Percentiles rank a stretch among this genome's conserved stretches.
These are phyloP conservation scores for Engystomops pustulosus DNA, from an alignment of 2,113 vertebrate species.

Conservation along the genomic window DNA sequence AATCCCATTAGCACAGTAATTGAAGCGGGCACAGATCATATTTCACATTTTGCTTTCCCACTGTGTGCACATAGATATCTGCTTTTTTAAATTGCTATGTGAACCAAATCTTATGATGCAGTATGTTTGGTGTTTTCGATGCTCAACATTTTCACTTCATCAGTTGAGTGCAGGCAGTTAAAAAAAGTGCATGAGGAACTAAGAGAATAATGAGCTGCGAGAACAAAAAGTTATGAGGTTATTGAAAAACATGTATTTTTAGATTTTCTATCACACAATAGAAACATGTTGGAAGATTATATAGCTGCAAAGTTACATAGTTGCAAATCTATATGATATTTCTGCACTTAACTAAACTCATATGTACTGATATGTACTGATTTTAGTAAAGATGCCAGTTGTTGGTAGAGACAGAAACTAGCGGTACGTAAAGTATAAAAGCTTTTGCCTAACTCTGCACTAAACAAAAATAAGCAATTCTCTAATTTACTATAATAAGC, in stretches of 20 bases:
- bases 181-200: background rate
- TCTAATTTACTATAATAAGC: too few species aligned
- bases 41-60: background rate
- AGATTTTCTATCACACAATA: too few species aligned
- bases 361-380: too few species aligned
- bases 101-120: background rate
- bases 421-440: too few species aligned
- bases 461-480: too few species aligned
- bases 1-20: constrained; percentile 54
- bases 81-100: background rate
- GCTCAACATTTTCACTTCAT: background rate
- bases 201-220: background rate
- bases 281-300: too few species aligned
- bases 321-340: too few species aligned
- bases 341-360: too few species aligned
- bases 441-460: too few species aligned
- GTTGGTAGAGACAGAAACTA: too few species aligned
- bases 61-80: constrained; percentile 13
- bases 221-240: background rate
- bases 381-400: too few species aligned
- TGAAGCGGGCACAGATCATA: constrained; percentile 21
- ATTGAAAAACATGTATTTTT: background rate
- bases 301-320: too few species aligned
- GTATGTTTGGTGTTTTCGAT: background rate
- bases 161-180: background rate